Percentiles rank a stretch among this genome's conserved stretches.
phyloP scores from a whole-genome alignment of 2,113 vertebrate species.

The Limanda limanda region DNA sequence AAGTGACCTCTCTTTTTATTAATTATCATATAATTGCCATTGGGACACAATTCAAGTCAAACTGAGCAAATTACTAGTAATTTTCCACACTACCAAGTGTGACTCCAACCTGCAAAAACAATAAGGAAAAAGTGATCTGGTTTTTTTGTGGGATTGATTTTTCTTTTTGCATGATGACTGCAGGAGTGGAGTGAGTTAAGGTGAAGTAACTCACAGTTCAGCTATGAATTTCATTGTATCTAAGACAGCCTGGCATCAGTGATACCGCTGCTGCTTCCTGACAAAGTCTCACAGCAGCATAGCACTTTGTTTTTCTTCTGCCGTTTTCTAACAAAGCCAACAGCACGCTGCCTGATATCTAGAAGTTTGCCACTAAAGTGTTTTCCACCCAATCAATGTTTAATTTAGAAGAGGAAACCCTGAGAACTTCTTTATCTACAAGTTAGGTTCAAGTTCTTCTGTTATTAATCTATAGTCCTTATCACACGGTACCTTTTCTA shows the following conservation, averaged over 20 bases:
- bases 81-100: slow-evolving; percentile 64
- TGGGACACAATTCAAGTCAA: slow-evolving; percentile 60
- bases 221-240: slow-evolving; percentile 8
- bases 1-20: slow-evolving; percentile 60
- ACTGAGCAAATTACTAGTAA: slow-evolving; percentile 60
- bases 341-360: not conserved
- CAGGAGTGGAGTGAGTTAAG: slow-evolving; percentile 16
- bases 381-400: slow-evolving; percentile 28
- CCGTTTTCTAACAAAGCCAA: slow-evolving; percentile 19
- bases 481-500: not conserved
- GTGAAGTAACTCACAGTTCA: slow-evolving; percentile 14
- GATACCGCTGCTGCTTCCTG: slow-evolving; percentile 9
- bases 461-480: not conserved
- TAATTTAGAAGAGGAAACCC: slow-evolving; percentile 24
- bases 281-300: slow-evolving; percentile 19
- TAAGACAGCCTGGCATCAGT: slow-evolving; percentile 19
- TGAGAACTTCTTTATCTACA: slow-evolving; percentile 3
- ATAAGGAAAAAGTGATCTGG: slow-evolving; percentile 20
- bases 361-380: slow-evolving; percentile 6
- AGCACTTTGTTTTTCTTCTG: not conserved
- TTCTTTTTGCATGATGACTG: not conserved
- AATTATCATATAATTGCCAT: slow-evolving; percentile 66
- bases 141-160: not conserved
- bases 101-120: slow-evolving; percentile 53
- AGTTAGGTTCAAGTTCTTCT: slow-evolving; percentile 15